Evolutionary conservation across 2,888 invertebrate species (phyloP).

Genomic region (Osmoderma eremita): DNA sequence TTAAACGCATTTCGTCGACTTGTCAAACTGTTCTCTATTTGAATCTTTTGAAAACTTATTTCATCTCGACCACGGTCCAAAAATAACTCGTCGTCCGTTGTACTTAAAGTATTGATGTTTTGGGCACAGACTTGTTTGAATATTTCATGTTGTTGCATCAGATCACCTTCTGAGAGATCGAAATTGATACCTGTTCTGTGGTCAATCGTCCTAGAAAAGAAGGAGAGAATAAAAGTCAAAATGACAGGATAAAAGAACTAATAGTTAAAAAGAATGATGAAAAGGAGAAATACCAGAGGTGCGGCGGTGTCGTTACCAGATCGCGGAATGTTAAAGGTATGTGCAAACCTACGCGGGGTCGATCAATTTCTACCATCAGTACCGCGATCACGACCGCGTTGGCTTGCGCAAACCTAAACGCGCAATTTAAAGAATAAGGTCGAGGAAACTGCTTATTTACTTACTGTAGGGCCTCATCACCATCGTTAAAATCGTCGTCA

Average conservation of each 20-base stretch:
- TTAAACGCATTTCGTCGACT: conserved; percentile 61
- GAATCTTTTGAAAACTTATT: conserved; percentile 58
- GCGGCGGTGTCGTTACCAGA: too few species aligned
- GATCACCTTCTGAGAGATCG: conserved; percentile 64
- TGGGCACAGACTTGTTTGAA: conserved; percentile 70
- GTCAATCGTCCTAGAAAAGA: conserved; percentile 56
- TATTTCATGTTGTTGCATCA: conserved; percentile 65
- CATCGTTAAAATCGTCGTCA: conserved; percentile 72
- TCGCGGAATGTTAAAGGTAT: too few species aligned
- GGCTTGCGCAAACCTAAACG: too few species aligned
- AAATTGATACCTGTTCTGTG: conserved; percentile 61
- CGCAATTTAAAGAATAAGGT: too few species aligned
- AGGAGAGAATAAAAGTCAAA: background rate
- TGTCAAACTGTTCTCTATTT: conserved; percentile 59
- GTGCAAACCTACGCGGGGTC: too few species aligned
- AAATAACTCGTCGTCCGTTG: conserved; percentile 63
- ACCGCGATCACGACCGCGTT: too few species aligned
- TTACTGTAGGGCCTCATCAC: conserved; percentile 68
- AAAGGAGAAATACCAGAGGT: too few species aligned
- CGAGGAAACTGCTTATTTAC: conserved; percentile 50
- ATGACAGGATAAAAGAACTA: background rate
- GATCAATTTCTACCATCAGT: too few species aligned
- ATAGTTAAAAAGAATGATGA: background rate
- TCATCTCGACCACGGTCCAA: conserved; percentile 60
- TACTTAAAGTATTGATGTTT: conserved; percentile 60